Evolutionary conservation across 2,797 vertebrate genomes (phyloP).

Genomic region (Ceryle rudis): DNA sequence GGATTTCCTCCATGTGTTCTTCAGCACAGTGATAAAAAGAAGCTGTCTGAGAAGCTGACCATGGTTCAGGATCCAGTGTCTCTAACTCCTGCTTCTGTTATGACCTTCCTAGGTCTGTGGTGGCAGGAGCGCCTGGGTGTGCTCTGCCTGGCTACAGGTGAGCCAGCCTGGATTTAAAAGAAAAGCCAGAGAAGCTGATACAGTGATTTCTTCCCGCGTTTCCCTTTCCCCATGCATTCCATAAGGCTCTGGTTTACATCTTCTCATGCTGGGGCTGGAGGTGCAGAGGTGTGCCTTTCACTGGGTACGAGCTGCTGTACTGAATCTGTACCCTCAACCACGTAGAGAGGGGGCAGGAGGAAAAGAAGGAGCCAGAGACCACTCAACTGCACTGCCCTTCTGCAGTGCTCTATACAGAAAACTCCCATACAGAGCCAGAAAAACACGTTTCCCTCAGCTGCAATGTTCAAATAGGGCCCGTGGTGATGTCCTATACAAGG

Average conservation of each 20-base stretch:
- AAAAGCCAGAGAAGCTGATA: neutral
- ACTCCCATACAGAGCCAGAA: neutral
- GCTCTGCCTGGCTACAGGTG: neutral
- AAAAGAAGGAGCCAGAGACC: neutral
- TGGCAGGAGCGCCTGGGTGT: neutral
- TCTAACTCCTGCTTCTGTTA: neutral
- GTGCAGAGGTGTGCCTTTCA: neutral
- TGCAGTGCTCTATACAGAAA: neutral
- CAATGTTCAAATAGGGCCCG: neutral
- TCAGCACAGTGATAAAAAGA: neutral
- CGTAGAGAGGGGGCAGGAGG: neutral
- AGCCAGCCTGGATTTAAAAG: neutral
- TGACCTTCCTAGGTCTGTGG: neutral
- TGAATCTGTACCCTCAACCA: neutral
- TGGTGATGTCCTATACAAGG: neutral
- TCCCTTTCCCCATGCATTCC: neutral
- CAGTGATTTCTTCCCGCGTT: fast-evolving
- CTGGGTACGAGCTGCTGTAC: neutral
- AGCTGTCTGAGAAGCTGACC: neutral
- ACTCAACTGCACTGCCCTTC: neutral
- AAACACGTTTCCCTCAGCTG: neutral
- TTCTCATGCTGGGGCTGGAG: neutral
- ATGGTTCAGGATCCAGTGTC: neutral
- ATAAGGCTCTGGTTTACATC: neutral
- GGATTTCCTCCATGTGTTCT: neutral